Percentiles rank a stretch among this genome's conserved stretches.
These are phyloP conservation scores for Poeciliopsis retropinna DNA, from an alignment of 2,113 vertebrate species.

Conservation along the genomic window DNA sequence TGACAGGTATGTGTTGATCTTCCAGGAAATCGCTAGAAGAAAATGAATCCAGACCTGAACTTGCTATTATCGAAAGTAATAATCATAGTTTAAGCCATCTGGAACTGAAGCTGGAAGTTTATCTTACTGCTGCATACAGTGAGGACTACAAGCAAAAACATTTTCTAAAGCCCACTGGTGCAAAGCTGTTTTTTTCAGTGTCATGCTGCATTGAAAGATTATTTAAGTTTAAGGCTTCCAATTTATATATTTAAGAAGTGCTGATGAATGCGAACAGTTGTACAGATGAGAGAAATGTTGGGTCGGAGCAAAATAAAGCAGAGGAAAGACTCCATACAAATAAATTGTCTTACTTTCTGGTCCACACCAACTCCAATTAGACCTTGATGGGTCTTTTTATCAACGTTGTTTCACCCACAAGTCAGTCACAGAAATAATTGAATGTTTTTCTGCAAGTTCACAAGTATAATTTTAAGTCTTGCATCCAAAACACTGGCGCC, in stretches of 20 bases:
- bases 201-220: not conserved
- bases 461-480: conserved; percentile 3
- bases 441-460: conserved; percentile 3
- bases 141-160: not conserved
- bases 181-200: not conserved
- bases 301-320: not conserved
- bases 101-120: not conserved
- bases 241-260: not conserved
- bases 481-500: not conserved
- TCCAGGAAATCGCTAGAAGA: no score
- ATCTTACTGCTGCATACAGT: not conserved
- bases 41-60: no score
- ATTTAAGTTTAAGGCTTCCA: not conserved
- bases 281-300: not conserved
- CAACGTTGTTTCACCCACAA: not conserved
- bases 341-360: not conserved
- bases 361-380: not conserved
- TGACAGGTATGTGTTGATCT: no score
- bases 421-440: not conserved
- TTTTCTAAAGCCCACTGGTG: not conserved
- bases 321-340: not conserved
- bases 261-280: not conserved
- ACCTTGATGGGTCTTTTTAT: not conserved
- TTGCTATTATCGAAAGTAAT: no score
- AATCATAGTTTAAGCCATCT: no score